Base-by-base conservation (phyloP, 2,888 invertebrate genomes). In the Drosophila recens region DNA sequence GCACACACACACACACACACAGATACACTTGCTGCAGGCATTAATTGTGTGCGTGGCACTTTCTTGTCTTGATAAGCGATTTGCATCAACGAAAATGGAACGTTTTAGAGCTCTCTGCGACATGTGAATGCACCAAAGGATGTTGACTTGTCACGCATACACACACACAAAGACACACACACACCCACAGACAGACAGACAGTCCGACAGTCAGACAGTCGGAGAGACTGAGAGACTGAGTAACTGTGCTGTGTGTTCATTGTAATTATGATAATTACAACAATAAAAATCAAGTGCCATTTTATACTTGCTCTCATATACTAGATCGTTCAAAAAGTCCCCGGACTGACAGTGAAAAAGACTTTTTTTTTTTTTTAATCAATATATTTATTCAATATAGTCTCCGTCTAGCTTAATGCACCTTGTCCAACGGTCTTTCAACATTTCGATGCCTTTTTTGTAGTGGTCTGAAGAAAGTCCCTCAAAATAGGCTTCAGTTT, bases 121-220 rank as follows among this genome's bases (percentile, higher is more conserved):
- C 72, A 78, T 73, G 87, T 89, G 89, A 91, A 90, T 89, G 89
- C 87, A 83, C 87, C 85, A 79, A 85, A 90, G 90, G 90, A 90
- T 91, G 90, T 90, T 90, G 90, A 91, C 90, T 88, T 79, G 73
- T 75, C 72, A 71, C 66, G 70, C 66, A 68, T 62, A 65, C 57
- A 56, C 15, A 56, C 23, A 42, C 36, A 36, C 38, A 53, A 43
- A 48, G 3, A 51, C 17, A 52, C 45, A 52, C 33, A 52, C 34
- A 54, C n/a, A 46, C 15, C 49, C 64, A 68, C 66, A 48, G 8
- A 56, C 20, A 48, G 30, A 43, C 33, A 56, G 34, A 51, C 38
- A 51, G 38, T n/a, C 38, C n/a, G 8, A 56, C 20, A 48, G 30
- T 43, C 33, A 56, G 34, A 51, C 38, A 51, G 38, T n/a, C 38